Conservation (phyloP, 2,113 vertebrate genomes). For the Oncorhynchus nerka region DNA sequence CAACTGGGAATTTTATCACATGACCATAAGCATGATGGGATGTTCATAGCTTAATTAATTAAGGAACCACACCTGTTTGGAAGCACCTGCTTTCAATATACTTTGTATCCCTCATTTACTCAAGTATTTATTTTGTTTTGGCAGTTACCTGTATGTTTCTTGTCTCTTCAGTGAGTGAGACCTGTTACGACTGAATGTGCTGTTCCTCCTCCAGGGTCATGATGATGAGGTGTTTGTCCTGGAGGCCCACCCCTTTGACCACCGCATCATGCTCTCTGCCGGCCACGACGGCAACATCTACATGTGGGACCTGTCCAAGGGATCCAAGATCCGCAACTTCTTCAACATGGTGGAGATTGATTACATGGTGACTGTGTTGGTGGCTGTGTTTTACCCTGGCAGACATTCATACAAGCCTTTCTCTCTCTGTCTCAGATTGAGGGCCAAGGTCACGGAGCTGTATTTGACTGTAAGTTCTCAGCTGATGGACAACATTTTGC, state of each 20-base stretch:
- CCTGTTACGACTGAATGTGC: not conserved
- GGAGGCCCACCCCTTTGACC: constrained; percentile 95
- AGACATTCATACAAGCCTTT: not conserved
- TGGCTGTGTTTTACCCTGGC: not conserved
- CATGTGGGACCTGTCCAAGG: constrained; percentile 93
- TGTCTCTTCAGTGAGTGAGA: not conserved
- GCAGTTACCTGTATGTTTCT: not conserved
- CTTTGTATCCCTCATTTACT: too few species aligned
- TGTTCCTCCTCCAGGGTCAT: constrained; percentile 79
- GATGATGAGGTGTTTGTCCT: constrained; percentile 97
- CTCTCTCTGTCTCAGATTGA: constrained; percentile 81
- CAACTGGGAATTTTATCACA: too few species aligned
- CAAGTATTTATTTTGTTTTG: too few species aligned
- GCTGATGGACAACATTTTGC: constrained; percentile 95
- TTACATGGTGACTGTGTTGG: too few species aligned
- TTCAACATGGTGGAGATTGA: constrained; percentile 88
- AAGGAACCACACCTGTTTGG: too few species aligned
- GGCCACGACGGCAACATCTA: constrained; percentile 97
- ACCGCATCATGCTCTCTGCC: constrained; percentile 91
- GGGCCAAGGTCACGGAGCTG: constrained; percentile 96
- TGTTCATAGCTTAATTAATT: too few species aligned
- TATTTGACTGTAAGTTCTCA: constrained; percentile 98
- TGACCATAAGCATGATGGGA: too few species aligned
- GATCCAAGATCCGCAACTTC: constrained; percentile 94
- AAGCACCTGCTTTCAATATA: too few species aligned